phyloP scores from a whole-genome alignment of 2,888 invertebrate species.

The Acleris emargana region DNA sequence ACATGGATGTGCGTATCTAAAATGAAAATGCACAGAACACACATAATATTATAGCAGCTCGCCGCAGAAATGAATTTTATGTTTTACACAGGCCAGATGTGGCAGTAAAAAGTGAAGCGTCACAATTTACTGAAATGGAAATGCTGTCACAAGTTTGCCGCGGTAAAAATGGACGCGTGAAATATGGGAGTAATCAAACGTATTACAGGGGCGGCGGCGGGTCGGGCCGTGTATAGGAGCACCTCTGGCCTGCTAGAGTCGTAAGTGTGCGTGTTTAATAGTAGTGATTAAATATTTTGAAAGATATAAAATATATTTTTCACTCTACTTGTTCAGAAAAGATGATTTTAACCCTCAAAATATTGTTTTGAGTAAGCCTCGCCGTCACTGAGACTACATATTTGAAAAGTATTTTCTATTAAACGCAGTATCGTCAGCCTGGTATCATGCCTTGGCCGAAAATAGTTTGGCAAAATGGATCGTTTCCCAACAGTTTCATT shows the following conservation, averaged over 20 bases:
- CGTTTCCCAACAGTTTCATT: too few relatives aligned
- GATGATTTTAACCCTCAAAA: too few relatives aligned
- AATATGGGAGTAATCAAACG: constrained; percentile 59
- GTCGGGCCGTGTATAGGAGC: constrained; percentile 19
- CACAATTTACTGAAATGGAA: constrained; percentile 60
- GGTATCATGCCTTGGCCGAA: too few relatives aligned
- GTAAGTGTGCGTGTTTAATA: constrained; percentile 10
- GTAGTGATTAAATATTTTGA: not conserved
- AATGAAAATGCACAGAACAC: not conserved
- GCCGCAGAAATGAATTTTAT: constrained; percentile 47
- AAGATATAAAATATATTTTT: too few relatives aligned
- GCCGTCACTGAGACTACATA: too few relatives aligned
- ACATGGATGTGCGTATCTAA: too few relatives aligned
- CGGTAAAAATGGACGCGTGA: constrained; percentile 57
- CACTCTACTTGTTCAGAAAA: too few relatives aligned
- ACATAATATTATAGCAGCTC: constrained; percentile 16
- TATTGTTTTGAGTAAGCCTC: too few relatives aligned
- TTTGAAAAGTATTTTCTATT: too few relatives aligned
- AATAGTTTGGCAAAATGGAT: too few relatives aligned
- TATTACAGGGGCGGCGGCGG: constrained; percentile 40
- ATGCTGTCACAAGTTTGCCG: constrained; percentile 53
- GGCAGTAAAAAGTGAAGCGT: constrained; percentile 58
- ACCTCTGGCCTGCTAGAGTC: constrained; percentile 1
- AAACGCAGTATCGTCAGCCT: too few relatives aligned
- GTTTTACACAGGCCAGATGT: constrained; percentile 49